Conservation (phyloP, 37 sponge, comb jelly and placozoan genomes). For the Aphrocallistes beatrix region DNA sequence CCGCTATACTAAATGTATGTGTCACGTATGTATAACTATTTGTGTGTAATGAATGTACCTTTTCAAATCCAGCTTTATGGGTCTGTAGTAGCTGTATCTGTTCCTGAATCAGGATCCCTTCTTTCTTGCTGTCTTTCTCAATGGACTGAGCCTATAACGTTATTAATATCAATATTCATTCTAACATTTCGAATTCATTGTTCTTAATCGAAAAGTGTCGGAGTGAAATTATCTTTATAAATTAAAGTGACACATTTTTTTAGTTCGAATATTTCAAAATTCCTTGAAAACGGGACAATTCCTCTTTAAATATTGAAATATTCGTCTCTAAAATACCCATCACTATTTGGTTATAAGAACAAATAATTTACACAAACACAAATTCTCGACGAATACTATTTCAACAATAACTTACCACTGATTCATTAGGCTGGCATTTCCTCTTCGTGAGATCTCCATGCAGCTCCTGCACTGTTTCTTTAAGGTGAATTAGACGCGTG, state of each 20-base stretch:
- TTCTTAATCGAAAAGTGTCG: too few species aligned
- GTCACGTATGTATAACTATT: neutral
- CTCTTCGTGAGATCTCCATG: neutral
- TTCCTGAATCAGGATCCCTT: neutral
- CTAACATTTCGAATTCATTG: too few species aligned
- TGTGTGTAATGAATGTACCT: neutral
- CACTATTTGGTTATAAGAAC: too few species aligned
- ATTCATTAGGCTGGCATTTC: conserved; percentile 6
- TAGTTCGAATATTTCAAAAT: too few species aligned
- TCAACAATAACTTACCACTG: neutral
- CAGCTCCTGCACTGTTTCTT: conserved; percentile 6
- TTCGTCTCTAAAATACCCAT: too few species aligned
- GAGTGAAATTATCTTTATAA: too few species aligned
- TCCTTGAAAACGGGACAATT: too few species aligned
- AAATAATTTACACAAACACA: too few species aligned
- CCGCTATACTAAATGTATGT: too few species aligned
- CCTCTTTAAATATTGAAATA: too few species aligned
- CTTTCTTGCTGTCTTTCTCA: neutral
- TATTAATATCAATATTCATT: too few species aligned
- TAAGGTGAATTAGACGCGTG: neutral
- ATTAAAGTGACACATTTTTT: too few species aligned
- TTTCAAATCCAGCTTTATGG: neutral
- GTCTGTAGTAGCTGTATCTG: neutral
- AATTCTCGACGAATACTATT: neutral
- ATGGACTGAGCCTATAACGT: neutral